Percentiles rank a stretch among this genome's conserved stretches.
phyloP scores from a whole-genome alignment of 2,888 invertebrate genomes.

The Lamproptera curius region DNA sequence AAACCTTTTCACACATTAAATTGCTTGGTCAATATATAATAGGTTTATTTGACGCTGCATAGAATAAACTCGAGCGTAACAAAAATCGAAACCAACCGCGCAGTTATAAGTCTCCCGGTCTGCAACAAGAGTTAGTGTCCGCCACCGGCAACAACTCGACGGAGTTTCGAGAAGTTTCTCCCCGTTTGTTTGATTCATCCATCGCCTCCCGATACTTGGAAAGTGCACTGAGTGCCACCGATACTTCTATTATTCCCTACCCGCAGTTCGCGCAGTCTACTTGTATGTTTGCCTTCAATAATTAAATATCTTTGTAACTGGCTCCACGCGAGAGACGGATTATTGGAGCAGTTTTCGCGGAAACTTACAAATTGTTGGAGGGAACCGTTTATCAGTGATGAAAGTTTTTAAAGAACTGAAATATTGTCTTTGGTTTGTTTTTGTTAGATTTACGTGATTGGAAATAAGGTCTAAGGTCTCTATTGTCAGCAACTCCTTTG shows the following conservation, averaged over 20 bases:
- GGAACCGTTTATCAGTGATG: no score
- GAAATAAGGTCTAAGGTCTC: no score
- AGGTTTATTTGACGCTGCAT: no score
- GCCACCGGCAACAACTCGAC: slow-evolving; percentile 39
- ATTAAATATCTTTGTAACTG: slow-evolving; percentile 12
- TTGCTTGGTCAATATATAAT: no score
- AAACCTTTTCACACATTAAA: no score
- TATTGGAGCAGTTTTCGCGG: slow-evolving; percentile 1
- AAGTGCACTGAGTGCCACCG: slow-evolving; percentile 43
- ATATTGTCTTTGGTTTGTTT: no score
- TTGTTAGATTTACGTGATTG: no score
- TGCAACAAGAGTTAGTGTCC: slow-evolving; percentile 61
- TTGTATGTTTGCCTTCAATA: slow-evolving; percentile 20
- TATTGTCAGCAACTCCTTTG: no score
- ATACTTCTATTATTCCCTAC: slow-evolving; percentile 68
- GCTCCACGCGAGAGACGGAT: neutral
- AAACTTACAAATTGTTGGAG: no score
- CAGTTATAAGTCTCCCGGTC: slow-evolving; percentile 53
- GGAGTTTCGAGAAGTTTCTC: slow-evolving; percentile 53
- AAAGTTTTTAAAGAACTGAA: no score
- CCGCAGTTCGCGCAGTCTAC: slow-evolving; percentile 47
- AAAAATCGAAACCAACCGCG: slow-evolving; percentile 44
- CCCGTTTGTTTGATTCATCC: slow-evolving; percentile 59
- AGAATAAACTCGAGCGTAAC: slow-evolving; percentile 17
- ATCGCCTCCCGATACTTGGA: slow-evolving; percentile 44